phyloP scores from a whole-genome alignment of 2,797 vertebrate species.

The Sebastes goodei region DNA sequence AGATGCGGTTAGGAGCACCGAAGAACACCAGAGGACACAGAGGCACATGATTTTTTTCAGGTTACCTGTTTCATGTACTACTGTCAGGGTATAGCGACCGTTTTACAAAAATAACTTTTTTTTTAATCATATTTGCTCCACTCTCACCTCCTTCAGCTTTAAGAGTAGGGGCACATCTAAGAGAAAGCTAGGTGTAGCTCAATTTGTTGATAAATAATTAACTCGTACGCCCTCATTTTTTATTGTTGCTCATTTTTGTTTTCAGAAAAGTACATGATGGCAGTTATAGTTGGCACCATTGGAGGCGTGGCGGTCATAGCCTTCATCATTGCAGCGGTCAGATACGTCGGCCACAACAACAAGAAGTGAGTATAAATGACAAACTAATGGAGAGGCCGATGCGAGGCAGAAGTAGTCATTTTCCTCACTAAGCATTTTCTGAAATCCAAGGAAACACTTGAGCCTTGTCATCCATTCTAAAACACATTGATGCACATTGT shows the following conservation, averaged over 20 bases:
- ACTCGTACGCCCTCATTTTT: background rate
- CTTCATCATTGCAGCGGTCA: conserved; percentile 91
- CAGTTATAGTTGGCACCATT: conserved; percentile 90
- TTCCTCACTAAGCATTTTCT: conserved; percentile 58
- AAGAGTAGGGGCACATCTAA: accelerated
- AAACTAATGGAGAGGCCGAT: conserved; percentile 38
- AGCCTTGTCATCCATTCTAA: conserved; percentile 86
- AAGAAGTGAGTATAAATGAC: conserved; percentile 88
- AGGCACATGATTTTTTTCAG: no score
- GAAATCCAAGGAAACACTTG: conserved; percentile 80
- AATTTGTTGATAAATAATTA: background rate
- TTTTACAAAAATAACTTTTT: no score
- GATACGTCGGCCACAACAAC: conserved; percentile 93
- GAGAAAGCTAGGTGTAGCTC: background rate
- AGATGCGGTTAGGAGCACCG: no score
- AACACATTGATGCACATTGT: conserved; percentile 59
- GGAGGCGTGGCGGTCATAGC: conserved; percentile 93
- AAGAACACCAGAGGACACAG: no score
- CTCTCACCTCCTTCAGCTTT: no score
- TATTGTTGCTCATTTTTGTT: background rate
- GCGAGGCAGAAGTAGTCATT: conserved; percentile 43
- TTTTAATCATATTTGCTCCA: no score
- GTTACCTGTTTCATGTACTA: no score
- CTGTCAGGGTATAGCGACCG: no score
- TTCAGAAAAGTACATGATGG: conserved; percentile 88